A percentile compares a stretch with the other conserved stretches of the same genome.
phyloP scores from a whole-genome alignment of 2,888 invertebrate genomes.

The Poecilus cupreus region DNA sequence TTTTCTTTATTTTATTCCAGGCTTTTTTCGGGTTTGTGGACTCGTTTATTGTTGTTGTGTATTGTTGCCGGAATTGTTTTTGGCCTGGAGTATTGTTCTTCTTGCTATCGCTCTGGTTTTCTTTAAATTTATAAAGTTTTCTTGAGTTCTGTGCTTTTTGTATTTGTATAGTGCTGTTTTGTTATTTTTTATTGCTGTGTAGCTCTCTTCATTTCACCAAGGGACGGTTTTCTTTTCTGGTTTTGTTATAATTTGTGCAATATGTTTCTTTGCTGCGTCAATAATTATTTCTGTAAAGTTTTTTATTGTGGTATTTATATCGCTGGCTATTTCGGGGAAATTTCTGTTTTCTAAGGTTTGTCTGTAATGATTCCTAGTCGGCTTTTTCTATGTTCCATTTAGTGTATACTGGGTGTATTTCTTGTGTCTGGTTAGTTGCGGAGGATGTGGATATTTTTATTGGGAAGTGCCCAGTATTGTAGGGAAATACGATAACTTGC shows the following conservation, averaged over 20 bases:
- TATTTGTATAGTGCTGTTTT: constrained; percentile 13
- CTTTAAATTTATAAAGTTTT: neutral
- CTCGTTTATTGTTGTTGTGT: neutral
- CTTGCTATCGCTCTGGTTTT: neutral
- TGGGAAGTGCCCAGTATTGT: neutral
- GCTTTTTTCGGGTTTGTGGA: neutral
- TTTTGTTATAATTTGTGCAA: neutral
- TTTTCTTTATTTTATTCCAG: constrained; percentile 10
- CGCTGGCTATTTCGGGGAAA: neutral
- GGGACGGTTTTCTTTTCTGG: too few species aligned
- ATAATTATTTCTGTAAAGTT: constrained; percentile 1
- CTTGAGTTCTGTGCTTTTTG: neutral
- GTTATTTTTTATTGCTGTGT: constrained; percentile 11
- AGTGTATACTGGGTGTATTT: neutral
- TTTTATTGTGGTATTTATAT: neutral
- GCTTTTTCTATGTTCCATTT: constrained; percentile 13
- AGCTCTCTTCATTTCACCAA: constrained; percentile 37
- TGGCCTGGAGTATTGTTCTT: neutral
- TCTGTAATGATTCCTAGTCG: neutral
- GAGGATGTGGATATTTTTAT: neutral
- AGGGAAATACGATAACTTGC: neutral
- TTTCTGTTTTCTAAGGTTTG: neutral
- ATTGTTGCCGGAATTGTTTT: constrained; percentile 24
- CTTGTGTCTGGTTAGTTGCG: neutral
- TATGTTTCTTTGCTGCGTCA: too few species aligned